These are phyloP conservation scores for Pimpla rufipes DNA, from an alignment of 2,888 invertebrate genomes.

Conservation along the genomic window DNA sequence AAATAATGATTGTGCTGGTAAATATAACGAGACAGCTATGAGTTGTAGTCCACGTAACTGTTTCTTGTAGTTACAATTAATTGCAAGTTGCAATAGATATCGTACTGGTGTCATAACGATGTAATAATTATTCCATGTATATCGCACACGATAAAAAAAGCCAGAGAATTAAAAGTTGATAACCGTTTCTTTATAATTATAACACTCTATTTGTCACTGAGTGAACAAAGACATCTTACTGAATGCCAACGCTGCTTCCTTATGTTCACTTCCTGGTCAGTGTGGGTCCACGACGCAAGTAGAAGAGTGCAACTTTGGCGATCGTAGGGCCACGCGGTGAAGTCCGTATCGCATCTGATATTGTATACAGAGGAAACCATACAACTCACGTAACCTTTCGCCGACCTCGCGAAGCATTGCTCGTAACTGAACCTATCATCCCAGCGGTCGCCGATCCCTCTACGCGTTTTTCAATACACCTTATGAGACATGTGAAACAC, in stretches of 20 bases:
- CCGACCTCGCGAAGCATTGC: constrained; percentile 13
- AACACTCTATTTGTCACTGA: no score
- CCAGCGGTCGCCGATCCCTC: background rate
- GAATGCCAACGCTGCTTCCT: background rate
- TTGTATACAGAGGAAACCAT: constrained; percentile 74
- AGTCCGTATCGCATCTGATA: constrained; percentile 87
- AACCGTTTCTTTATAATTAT: no score
- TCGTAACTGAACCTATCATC: background rate
- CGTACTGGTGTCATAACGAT: no score
- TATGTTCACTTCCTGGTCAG: background rate
- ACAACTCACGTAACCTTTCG: background rate
- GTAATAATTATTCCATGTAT: no score
- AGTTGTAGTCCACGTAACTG: no score
- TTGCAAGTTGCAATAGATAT: no score
- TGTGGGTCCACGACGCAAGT: constrained; percentile 87
- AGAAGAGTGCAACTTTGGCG: constrained; percentile 88
- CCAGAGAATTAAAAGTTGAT: no score
- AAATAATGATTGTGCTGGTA: no score
- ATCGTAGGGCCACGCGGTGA: constrained; percentile 89
- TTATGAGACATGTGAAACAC: background rate
- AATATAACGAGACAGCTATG: no score
- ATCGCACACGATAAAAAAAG: no score
- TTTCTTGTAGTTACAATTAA: no score
- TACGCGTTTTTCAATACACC: background rate
- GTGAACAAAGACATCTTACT: background rate